Conservation (phyloP, 2,113 vertebrate species). For the Cavia aperea region DNA sequence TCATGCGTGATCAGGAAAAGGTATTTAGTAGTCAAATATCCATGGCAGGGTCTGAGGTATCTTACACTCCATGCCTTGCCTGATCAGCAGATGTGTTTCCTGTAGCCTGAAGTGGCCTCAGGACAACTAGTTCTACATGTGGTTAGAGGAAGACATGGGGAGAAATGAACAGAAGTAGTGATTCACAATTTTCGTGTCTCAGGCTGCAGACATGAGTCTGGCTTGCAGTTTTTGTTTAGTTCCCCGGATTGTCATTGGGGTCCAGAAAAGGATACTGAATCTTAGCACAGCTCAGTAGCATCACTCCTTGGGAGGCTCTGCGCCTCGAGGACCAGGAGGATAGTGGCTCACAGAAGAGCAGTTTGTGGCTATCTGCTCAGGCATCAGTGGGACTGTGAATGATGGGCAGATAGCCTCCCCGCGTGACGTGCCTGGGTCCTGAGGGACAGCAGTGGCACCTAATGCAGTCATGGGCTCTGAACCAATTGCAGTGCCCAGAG, state of each 20-base stretch:
- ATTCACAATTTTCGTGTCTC: no score
- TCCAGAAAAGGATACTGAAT: neutral
- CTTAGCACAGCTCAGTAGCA: rapidly evolving
- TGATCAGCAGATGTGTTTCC: rapidly evolving
- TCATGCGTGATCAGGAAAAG: neutral
- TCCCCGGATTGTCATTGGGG: neutral
- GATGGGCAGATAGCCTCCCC: rapidly evolving
- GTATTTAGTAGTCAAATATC: no score
- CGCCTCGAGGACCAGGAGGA: neutral
- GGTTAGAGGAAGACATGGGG: neutral
- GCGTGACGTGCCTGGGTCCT: neutral
- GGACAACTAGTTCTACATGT: rapidly evolving
- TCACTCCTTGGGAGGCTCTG: neutral
- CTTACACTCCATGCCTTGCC: neutral
- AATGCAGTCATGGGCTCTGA: rapidly evolving
- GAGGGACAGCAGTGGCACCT: neutral
- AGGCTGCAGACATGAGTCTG: neutral
- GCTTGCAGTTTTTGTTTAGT: neutral
- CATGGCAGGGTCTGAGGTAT: neutral
- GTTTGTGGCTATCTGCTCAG: neutral
- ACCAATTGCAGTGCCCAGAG: rapidly evolving
- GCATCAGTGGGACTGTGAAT: neutral
- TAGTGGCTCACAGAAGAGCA: neutral
- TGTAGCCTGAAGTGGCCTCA: rapidly evolving
- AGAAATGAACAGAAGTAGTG: neutral